Evolutionary conservation across 2,888 invertebrate genomes (phyloP).

Genomic region (Hypercompe scribonia): DNA sequence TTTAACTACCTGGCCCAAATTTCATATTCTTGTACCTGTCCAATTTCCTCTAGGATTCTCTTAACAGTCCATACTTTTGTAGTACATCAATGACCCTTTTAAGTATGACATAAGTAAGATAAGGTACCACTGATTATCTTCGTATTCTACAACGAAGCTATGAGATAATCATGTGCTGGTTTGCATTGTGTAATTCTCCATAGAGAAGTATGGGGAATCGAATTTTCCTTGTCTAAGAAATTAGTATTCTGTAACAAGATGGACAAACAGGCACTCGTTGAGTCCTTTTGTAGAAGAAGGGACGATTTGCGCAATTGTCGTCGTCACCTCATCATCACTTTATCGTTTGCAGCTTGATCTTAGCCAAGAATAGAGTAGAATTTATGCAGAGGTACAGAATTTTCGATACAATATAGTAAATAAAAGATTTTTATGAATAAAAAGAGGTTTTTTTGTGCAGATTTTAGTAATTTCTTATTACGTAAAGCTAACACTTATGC

Average conservation of each 20-base stretch:
- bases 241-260: not conserved
- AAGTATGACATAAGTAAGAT: too few relatives aligned
- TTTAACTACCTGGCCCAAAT: too few relatives aligned
- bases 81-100: too few relatives aligned
- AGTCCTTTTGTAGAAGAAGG: not conserved
- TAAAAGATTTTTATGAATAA: too few relatives aligned
- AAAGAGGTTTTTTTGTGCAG: too few relatives aligned
- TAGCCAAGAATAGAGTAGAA: not conserved
- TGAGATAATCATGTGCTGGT: not conserved
- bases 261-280: not conserved
- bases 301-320: not conserved
- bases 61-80: too few relatives aligned
- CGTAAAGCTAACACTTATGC: too few relatives aligned
- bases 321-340: not conserved
- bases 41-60: too few relatives aligned
- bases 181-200: not conserved
- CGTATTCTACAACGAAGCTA: not conserved
- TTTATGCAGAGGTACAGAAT: not conserved
- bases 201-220: not conserved
- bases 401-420: too few relatives aligned
- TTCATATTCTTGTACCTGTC: too few relatives aligned
- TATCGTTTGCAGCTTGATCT: not conserved
- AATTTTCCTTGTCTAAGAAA: not conserved
- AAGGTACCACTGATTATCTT: not conserved
- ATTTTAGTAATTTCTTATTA: too few relatives aligned